Base-by-base conservation (phyloP, 2,888 invertebrate genomes). In the Epinotia brunnichana region DNA sequence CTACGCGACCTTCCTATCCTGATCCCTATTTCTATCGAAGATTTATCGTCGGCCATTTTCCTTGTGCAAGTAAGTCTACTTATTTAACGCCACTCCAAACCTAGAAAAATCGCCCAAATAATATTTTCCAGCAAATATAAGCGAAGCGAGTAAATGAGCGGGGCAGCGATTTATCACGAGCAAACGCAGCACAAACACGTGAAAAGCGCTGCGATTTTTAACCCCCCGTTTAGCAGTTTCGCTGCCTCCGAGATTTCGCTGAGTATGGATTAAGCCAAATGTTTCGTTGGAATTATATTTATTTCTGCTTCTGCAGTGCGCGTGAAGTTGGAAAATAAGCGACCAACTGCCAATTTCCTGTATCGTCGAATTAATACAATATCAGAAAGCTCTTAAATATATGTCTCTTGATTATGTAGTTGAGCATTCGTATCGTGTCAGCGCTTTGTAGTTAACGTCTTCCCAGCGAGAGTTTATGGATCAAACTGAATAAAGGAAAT, bases 201-300 rank as follows among this genome's bases (percentile, higher is more conserved):
- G 62, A 48, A 60, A 72, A 24, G 54, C 54, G 56, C 51, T 61
- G 72, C 67, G 48, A 68, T 68, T 72, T 72, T 72, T 69, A 69
- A 69, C 72, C 56, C 71, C 21, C 54, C 67, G 72, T 67, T 62
- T 61, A 56, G 44, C 56, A 61, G 63, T 57, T 56, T 57, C 17
- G 64, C 59, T 62, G 67, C 61, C 64, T 67, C 67, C 61, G 61
- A 68, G 67, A 67, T 67, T 71, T 62, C 35, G 61, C 60, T 48
- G 67, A 44, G 56, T 48, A 67, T 24, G 56, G 66, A 66, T 66
- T 56, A 66, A 66, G 54, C 56, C 66, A 21, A 66, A 66, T 66
- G 64, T 66, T 66, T 66, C 54, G 53, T 53, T 35, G 21, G 54
- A 53, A 39, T 54, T 66, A 66, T 56, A 56, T 56, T 66, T 66